Percentiles rank a stretch among this genome's conserved stretches.
These are phyloP conservation scores for Exaiptasia diaphana DNA, from an alignment of 64 coral and sea anemone genomes.

Conservation along the genomic window DNA sequence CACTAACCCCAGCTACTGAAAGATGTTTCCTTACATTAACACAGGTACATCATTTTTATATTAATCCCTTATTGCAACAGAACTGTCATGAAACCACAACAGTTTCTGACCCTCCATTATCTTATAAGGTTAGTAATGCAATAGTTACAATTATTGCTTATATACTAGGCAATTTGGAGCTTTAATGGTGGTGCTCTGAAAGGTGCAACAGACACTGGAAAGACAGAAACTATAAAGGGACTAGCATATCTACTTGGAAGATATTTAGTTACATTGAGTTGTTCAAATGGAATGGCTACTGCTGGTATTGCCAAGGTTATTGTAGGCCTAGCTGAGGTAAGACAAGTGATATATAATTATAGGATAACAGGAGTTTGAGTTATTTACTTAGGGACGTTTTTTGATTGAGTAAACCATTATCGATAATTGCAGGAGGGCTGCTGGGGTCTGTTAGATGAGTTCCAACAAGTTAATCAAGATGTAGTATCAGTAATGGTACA, in stretches of 20 bases:
- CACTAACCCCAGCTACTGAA: constrained; percentile 83
- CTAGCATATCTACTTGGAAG: constrained; percentile 81
- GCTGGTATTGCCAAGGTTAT: constrained; percentile 72
- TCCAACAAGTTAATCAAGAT: constrained; percentile 77
- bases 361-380: not conserved
- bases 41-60: too few relatives aligned
- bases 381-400: not conserved
- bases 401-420: too few relatives aligned
- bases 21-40: constrained; percentile 81
- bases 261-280: constrained; percentile 77
- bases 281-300: constrained; percentile 70
- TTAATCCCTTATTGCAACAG: too few relatives aligned
- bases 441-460: constrained; percentile 95
- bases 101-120: too few relatives aligned
- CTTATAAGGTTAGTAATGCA: too few relatives aligned
- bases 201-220: constrained; percentile 79
- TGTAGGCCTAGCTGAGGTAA: constrained; percentile 80
- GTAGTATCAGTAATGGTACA: constrained; percentile 77
- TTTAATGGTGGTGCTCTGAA: constrained; percentile 73
- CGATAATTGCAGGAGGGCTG: constrained; percentile 94
- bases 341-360: too few relatives aligned
- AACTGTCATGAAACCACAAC: too few relatives aligned
- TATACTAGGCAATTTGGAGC: constrained; percentile 69
- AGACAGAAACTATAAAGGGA: constrained; percentile 93
- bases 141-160: not conserved